phyloP scores from a whole-genome alignment of 1,140 invertebrate genomes.

The Pomacea maculata region DNA sequence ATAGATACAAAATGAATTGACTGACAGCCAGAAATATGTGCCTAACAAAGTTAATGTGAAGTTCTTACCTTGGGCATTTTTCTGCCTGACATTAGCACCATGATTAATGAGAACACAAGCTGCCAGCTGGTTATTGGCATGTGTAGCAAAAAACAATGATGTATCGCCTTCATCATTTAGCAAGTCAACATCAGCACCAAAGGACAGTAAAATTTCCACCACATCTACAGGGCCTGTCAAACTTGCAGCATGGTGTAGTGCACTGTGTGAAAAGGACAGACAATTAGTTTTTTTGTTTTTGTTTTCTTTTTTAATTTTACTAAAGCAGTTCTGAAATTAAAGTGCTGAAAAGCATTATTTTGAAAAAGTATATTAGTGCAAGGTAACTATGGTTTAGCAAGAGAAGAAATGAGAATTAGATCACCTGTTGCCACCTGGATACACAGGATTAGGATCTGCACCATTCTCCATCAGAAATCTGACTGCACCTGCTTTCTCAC shows the following conservation, averaged over 20 bases:
- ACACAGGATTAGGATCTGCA: slow-evolving; percentile 54
- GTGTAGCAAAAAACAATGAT: slow-evolving; percentile 60
- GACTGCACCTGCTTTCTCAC: slow-evolving; percentile 45
- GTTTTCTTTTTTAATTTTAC: too few species aligned
- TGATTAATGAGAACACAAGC: slow-evolving; percentile 55
- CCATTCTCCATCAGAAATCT: slow-evolving; percentile 59
- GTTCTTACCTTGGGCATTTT: slow-evolving; percentile 55
- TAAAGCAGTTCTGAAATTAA: too few species aligned
- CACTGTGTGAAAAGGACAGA: slow-evolving; percentile 28
- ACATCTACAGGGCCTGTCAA: slow-evolving; percentile 52
- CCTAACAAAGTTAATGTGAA: not conserved
- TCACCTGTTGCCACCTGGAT: slow-evolving; percentile 60
- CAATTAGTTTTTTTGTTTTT: too few species aligned
- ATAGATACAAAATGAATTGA: too few species aligned
- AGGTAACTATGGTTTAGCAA: too few species aligned
- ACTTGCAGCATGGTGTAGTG: slow-evolving; percentile 58
- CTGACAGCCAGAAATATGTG: not conserved
- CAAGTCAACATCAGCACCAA: slow-evolving; percentile 55
- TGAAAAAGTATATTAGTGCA: too few species aligned
- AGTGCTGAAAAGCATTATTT: too few species aligned
- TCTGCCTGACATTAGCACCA: slow-evolving; percentile 56
- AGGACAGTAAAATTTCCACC: slow-evolving; percentile 52
- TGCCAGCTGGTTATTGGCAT: slow-evolving; percentile 59
- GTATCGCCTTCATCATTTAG: slow-evolving; percentile 55
- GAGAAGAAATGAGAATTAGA: not conserved